Evolutionary conservation across 2,888 invertebrate species (phyloP), one percentile per base, ranked within the genome.

Genomic region (Acrobasis repandana): DNA sequence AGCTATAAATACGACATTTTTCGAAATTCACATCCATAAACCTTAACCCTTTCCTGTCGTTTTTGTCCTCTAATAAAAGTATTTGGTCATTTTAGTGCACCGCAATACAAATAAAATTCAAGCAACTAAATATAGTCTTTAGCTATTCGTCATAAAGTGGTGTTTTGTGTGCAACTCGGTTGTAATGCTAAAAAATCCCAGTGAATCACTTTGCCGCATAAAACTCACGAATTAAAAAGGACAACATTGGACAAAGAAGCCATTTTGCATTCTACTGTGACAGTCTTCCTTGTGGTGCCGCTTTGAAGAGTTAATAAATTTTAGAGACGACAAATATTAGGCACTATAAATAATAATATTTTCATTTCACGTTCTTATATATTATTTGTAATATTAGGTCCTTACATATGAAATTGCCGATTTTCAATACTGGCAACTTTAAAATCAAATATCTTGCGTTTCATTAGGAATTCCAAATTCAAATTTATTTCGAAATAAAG

Each of bases 211-310:
- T 88, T 84, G 84, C 85, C 88, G 89, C 90, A 86, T 90, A 88
- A 89, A 88, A 89, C 85, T 87, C 79, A 89, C 80, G 88, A 91
- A 91, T 90, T 91, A 90, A 85, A 88, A 90, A 86, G 85, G 87
- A 88, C 89, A 91, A 91, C 90, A 91, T 69, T 80, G 77, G 82
- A 90, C 91, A 90, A 91, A 90, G 89, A 85, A 79, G 78, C 82
- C 88, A 88, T 92, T 92, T 91, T 92, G 91, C 91, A 89, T 89
- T 83, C 75, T 85, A 69, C 78, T 88, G 90, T 82, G 90, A 92
- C 91, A 90, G 83, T 87, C 73, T 83, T 82, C 84, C 88, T 90
- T 88, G 82, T 80, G 79, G 67, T 83, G 88, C 90, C 90, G 91
- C 88, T 77, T 71, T 69, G 50, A 18, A 70, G 87, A 72, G 62